Evolutionary conservation across 2,888 invertebrate genomes (phyloP).

Genomic region (Ischnura elegans): DNA sequence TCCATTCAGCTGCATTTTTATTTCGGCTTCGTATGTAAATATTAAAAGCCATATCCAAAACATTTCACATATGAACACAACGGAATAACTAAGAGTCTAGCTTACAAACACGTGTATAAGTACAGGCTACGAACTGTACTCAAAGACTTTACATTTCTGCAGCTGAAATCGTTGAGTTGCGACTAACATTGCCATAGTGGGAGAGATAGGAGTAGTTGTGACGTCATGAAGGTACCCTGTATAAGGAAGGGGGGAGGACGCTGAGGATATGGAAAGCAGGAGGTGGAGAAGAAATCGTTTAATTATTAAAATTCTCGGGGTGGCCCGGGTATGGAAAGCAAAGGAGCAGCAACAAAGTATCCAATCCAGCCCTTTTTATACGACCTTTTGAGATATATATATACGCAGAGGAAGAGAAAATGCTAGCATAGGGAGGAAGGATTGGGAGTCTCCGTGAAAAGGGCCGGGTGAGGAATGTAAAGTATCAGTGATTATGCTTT

Average conservation of each 20-base stretch:
- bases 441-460: too few species aligned
- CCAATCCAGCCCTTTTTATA: conserved; percentile 47
- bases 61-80: too few species aligned
- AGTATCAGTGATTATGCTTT: conserved; percentile 38
- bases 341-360: not conserved
- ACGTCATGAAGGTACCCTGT: not conserved
- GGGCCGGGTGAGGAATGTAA: not conserved
- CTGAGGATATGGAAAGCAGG: not conserved
- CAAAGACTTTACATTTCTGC: too few species aligned
- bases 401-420: not conserved
- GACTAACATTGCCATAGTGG: too few species aligned
- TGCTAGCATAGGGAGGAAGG: not conserved
- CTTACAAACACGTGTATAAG: too few species aligned
- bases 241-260: not conserved
- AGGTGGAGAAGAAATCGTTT: conserved; percentile 37
- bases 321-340: not conserved
- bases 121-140: too few species aligned
- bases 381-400: not conserved
- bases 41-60: too few species aligned
- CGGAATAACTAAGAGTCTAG: too few species aligned
- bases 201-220: not conserved
- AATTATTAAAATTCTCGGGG: conserved; percentile 56
- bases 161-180: too few species aligned
- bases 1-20: too few species aligned
- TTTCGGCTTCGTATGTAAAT: too few species aligned